Base-by-base conservation (phyloP, 2,113 vertebrate genomes). In the Pantherophis guttatus region DNA sequence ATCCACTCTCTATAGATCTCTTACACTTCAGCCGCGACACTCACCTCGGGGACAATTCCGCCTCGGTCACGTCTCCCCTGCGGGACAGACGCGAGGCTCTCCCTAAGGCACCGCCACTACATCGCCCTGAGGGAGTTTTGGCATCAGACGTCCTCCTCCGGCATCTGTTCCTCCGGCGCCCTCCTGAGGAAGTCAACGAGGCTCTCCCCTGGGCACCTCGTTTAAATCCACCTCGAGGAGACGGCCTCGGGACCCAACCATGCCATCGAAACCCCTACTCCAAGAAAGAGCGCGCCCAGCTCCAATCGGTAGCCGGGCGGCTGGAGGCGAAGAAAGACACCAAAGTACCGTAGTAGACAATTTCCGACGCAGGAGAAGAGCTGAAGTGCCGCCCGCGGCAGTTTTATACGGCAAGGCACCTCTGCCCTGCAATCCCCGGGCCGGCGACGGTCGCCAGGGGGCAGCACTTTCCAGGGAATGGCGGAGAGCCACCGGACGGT, bases 381-480 rank as follows among this genome's bases (percentile, higher is more conserved):
- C 5, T 15, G 86, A 53, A 53, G 26, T 29, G 86, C 26, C 23
- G 86, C 53, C 59, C 87, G 5, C 21, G 50, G 55, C 70, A 53
- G 65, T 54, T 62, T 48, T 65, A 21, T 53, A 55, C 19, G 88
- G 52, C 70, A 3, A 70, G 59, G 90, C 13, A 33, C 33, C 58
- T 19, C 26, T 17, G 52, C 12, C 8, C 7, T 12, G 58, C 13
- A 23, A 57, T 39, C 9, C 1, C 5, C 29, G 13, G 2, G 62
- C 86, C 5, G 87, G 54, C 3, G 85, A 24, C 65, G 1, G 90
- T 2, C 93, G 7, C 93, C 17, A 94, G 91, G 93, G 91, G 93
- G 87, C 93, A 86, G 33, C 87, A 54, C 65, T 29, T 54, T 23
- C 93, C 70, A 3, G 1, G 6, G 48, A n/a, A 65, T 65, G 12